Base-by-base conservation (phyloP, 2,888 invertebrate species). In the Stenchaetothrips biformis region DNA sequence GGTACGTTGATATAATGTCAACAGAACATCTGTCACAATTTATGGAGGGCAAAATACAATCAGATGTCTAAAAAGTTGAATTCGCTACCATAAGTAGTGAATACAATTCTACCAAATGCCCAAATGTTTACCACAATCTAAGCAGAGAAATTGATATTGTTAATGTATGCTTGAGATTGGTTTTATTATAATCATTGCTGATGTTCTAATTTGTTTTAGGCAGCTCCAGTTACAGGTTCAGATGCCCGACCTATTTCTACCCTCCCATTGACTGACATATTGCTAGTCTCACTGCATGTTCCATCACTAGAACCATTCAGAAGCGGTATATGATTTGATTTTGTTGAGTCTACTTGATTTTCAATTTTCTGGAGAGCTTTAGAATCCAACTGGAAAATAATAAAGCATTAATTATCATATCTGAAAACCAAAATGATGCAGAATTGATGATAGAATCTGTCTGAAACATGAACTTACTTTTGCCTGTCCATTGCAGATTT, bases 141-240 rank as follows among this genome's bases (percentile, higher is more conserved):
- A 18, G 53, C 53, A 53, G 8, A 18, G 13, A 53, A 53, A 11
- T 53, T 53, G 53, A 7, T 13, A 74, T 74, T 25, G 21, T 16
- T 25, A 74, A 25, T 25, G 25, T 74, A 21, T 25, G 7, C 21
- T 25, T n/a, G n/a, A n/a, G 11, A 21, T 25, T 11, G n/a, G n/a
- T n/a, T n/a, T n/a, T n/a, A n/a, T n/a, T n/a, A n/a, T n/a, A 25
- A 21, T 11, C n/a, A 21, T 9, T 6, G 2, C 25, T 74, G 4
- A 21, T 25, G 25, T 0, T 9, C 9, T 11, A 21, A 25, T n/a
- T 21, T 25, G 3, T 25, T 21, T 74, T 25, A 74, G 3, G 67
- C 67, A 74, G 67, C 67, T 11, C 67, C 67, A 25, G 67, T 74
- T n/a, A 74, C 67, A 74, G 67, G 67, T 74, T 74, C 67, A 11